Evolutionary conservation across 2,113 vertebrate genomes (phyloP), one percentile per base, ranked within the genome.

Genomic region (Paradisaea rubra): DNA sequence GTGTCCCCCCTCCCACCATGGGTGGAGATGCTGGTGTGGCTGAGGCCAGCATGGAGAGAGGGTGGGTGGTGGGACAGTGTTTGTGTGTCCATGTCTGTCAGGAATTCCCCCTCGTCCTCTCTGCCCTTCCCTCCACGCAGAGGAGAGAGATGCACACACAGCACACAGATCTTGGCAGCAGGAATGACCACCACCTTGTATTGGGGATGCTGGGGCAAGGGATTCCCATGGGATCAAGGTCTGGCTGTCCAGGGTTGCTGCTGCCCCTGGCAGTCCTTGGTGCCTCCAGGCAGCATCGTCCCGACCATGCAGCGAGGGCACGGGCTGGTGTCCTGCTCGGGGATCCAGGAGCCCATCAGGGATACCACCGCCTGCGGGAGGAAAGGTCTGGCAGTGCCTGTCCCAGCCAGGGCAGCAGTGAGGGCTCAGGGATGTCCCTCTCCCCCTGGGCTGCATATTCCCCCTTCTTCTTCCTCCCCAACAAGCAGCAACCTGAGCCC

Each of bases 321-420:
- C 0, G 1, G 37, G 59, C 12, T 77, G 79, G 9, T 57, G 76
- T 80, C 70, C 12, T 66, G 47, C 78, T 37, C 2, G 1, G 65
- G 33, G 44, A 30, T 25, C 30, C 79, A 21, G 86, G 72, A 95
- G 56, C 9, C 35, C 91, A 4, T 96, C 92, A 96, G 15, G 91
- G 56, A 44, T 96, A 96, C 96, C 96, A 96, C 5, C 96, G 76
- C 4, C 96, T 96, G 95, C 10, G 64, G 52, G 33, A 93, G 33
- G 39, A 95, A 63, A 86, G 15, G 5, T 89, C 20, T 80, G 79
- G 12, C 66, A 87, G 37, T 54, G 41, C 13, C 60, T 21, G 30
- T 57, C 59, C 72, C 76, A 39, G 4, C 35, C 37, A 37, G 52
- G 33, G 37, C 41, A 81, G 76, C 47, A 30, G 11, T 1, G 57